Base-by-base conservation (phyloP, 2,888 invertebrate species). In the Mythimna loreyi region DNA sequence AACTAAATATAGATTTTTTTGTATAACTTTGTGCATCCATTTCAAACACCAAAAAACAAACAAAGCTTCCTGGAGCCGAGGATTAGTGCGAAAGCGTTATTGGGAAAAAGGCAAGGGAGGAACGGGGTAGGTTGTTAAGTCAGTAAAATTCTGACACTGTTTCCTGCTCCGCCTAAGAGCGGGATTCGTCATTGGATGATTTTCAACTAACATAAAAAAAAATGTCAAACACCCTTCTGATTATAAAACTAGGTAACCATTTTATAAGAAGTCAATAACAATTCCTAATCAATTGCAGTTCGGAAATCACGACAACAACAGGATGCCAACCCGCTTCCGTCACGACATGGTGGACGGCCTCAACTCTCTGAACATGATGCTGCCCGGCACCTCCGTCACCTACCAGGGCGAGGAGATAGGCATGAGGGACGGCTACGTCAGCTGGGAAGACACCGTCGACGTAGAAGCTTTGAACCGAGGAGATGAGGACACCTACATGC, bases 391-490 rank as follows among this genome's bases (percentile, higher is more conserved):
- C 0, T 96, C 97, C 0, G 96, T 98, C n/a, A 97, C 97, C 0
- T 98, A 98, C 91, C 98, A 98, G 85, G 98, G 98, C 0, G 98
- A 98, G 85, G 98, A 98, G 89, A 97, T 98, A 33, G 98, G 97
- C 0, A 97, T 98, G 97, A 91, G 92, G 47, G 97, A 97, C 79
- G 96, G 96, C 0, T 90, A 89, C 71, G 95, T 97, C 64, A 94
- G 96, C 75, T 97, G 95, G 92, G 92, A 96, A 8, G 96, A 97
- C 65, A 97, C 97, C 0, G 92, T 96, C 0, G 97, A 97, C 81
- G 96, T 97, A 0, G 93, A 94, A 36, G 97, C 97, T 0, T 93
- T 93, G 71, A 96, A 95, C 73, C 93, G 96, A 30, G 97, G 97
- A 0, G 92, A 94, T 49, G 91, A 93, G 1, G 92, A 96, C 0